Conservation (phyloP, 2,888 invertebrate species). For the Cynaeus angustus region DNA sequence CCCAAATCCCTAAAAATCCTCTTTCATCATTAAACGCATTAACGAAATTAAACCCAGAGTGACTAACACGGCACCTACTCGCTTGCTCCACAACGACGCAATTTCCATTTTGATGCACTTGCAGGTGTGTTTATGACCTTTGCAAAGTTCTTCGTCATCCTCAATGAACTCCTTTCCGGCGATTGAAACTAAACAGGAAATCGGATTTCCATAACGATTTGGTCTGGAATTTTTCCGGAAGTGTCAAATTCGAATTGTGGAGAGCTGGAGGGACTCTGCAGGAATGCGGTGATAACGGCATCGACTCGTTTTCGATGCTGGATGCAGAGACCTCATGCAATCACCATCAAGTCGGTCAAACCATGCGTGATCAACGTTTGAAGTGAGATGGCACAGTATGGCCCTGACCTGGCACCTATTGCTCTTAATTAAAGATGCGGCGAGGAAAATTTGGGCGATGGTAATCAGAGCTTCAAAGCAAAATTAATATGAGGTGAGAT, state of each 20-base stretch:
- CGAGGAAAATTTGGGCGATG: conserved; percentile 1
- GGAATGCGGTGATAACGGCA: conserved; percentile 53
- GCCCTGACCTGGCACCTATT: conserved; percentile 31
- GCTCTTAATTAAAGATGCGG: conserved; percentile 14
- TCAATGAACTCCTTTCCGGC: conserved; percentile 6
- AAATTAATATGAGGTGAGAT: too few relatives aligned
- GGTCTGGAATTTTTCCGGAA: conserved; percentile 17
- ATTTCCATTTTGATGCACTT: conserved; percentile 15
- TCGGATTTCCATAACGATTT: conserved; percentile 21
- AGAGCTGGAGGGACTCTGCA: conserved; percentile 6
- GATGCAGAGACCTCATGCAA: conserved; percentile 34
- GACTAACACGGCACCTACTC: conserved; percentile 11
- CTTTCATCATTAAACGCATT: conserved; percentile 1
- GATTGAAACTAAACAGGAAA: conserved; percentile 18
- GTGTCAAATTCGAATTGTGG: conserved; percentile 13
- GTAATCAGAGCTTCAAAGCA: neutral
- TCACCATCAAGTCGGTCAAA: conserved; percentile 41
- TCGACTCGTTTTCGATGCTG: conserved; percentile 29
- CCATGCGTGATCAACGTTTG: conserved; percentile 27
- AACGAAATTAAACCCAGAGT: conserved; percentile 7
- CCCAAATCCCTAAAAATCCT: conserved; percentile 2
- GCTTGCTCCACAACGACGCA: neutral
- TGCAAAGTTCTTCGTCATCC: conserved; percentile 9
- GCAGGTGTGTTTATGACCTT: conserved; percentile 7
- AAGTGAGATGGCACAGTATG: conserved; percentile 4